Evolutionary conservation across 2,888 invertebrate species (phyloP).

Genomic region (Drosophila peninsularis): DNA sequence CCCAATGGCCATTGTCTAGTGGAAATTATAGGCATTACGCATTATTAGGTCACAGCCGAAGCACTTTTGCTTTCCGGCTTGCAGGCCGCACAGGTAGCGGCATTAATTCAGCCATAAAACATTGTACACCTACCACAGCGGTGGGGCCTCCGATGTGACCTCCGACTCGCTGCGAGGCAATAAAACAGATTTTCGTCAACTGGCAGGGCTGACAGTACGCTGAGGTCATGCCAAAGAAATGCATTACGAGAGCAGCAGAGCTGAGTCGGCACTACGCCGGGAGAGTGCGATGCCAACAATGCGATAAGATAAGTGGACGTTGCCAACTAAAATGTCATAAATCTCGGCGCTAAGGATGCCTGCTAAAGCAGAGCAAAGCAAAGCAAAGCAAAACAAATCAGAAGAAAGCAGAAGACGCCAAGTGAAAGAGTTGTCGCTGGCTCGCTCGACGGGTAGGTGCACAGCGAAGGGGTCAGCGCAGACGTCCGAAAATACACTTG

Average conservation of each 20-base stretch:
- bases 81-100: conserved; percentile 62
- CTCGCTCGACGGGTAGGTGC: conserved; percentile 58
- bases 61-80: conserved; percentile 62
- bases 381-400: conserved; percentile 53
- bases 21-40: conserved; percentile 45
- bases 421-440: conserved; percentile 69
- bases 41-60: conserved; percentile 66
- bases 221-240: conserved; percentile 71
- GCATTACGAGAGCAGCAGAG: conserved; percentile 36
- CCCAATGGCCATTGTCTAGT: conserved; percentile 25
- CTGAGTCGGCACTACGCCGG: not conserved
- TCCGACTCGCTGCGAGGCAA: conserved; percentile 51
- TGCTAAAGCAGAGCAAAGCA: conserved; percentile 59
- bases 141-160: conserved; percentile 34
- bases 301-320: conserved; percentile 85
- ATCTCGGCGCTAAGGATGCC: conserved; percentile 84
- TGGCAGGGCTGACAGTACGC: conserved; percentile 28
- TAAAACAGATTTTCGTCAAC: conserved; percentile 44
- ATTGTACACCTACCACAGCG: conserved; percentile 15
- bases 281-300: conserved; percentile 83
- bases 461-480: conserved; percentile 43
- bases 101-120: conserved; percentile 62
- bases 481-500: conserved; percentile 73
- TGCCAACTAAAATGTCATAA: conserved; percentile 85
- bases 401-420: conserved; percentile 56